Evolutionary conservation across 2,888 invertebrate genomes (phyloP).

Genomic region (Cacoxenus indagator): DNA sequence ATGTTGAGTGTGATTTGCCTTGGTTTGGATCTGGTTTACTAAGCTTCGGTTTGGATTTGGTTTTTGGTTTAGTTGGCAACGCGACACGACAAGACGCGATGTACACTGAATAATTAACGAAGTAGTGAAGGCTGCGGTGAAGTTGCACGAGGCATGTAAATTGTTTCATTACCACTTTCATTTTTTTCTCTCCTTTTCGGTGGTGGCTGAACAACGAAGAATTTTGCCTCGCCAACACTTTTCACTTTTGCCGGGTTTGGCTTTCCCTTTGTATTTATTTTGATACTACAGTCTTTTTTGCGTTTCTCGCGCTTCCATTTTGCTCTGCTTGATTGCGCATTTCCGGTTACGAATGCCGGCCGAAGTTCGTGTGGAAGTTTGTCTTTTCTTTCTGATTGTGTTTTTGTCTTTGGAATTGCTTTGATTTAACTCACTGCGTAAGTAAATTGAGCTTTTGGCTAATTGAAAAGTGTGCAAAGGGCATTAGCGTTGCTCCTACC

Average conservation of each 20-base stretch:
- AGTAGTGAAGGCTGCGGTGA: not conserved
- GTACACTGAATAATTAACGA: slow-evolving; percentile 17
- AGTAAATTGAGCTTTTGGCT: not conserved
- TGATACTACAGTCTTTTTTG: not conserved
- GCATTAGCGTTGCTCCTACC: not conserved
- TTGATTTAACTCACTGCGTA: not conserved
- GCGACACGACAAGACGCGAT: not conserved
- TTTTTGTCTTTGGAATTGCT: not conserved
- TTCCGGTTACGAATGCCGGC: slow-evolving; percentile 8
- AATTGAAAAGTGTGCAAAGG: not conserved
- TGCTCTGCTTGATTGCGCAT: slow-evolving; percentile 7
- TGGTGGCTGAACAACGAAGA: not conserved
- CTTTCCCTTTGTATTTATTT: not conserved
- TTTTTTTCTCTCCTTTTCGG: not conserved
- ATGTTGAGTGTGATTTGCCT: not conserved
- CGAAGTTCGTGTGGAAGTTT: slow-evolving; percentile 6
- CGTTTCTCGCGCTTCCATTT: not conserved
- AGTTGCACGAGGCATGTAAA: slow-evolving; percentile 53
- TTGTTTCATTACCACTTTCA: slow-evolving; percentile 55
- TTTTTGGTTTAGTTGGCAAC: slow-evolving; percentile 5
- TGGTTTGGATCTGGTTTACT: not conserved
- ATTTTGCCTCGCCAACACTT: not conserved
- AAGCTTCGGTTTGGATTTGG: slow-evolving; percentile 7
- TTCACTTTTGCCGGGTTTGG: not conserved
- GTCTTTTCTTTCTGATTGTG: not conserved